Evolutionary conservation across 2,888 invertebrate species (phyloP), one percentile per base, ranked within the genome.

Genomic region (Salpingus planirostris): DNA sequence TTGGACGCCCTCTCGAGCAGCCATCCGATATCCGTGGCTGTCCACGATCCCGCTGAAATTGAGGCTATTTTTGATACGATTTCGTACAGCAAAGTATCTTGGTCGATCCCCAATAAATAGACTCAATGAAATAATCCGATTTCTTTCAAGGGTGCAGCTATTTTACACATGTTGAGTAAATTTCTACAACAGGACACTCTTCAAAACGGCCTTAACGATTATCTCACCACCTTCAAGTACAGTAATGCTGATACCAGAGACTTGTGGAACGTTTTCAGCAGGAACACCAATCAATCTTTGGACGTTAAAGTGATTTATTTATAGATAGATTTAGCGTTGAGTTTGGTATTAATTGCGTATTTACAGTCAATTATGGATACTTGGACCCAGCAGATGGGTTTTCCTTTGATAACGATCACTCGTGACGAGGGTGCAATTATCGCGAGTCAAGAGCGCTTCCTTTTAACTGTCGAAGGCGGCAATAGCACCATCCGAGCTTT

Each of bases 361-460:
- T 13, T 29, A 13, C 52, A 76, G 73, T 64, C 66, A 13, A 73
- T 82, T 38, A 80, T 82, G 80, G 78, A 80, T 45, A 79, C 80
- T 3, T 89, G 88, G 88, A 88, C 85, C 10, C 74, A 81, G 46
- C 78, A 83, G 57, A 83, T 84, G 59, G 88, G 88, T 0, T 88
- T 83, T 57, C 88, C 88, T 0, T 62, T 87, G n/a, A 72, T 89
- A 4, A 76, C 73, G 11, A 74, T 88, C 13, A 66, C 67, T 0
- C 64, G 73, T 28, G 69, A 73, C 21, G 78, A 76, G 1, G 69
- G 70, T 26, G 71, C 74, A 28, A 73, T 86, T 2, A 62, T 73
- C 0, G 73, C 81, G 0, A 70, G 66, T 2, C 88, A 87, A 57
- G 76, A 78, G 50, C 66, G 83, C 64, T 84, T 68, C 55, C 60